Conservation (phyloP, 2,113 vertebrate species). For the Connochaetes taurinus region DNA sequence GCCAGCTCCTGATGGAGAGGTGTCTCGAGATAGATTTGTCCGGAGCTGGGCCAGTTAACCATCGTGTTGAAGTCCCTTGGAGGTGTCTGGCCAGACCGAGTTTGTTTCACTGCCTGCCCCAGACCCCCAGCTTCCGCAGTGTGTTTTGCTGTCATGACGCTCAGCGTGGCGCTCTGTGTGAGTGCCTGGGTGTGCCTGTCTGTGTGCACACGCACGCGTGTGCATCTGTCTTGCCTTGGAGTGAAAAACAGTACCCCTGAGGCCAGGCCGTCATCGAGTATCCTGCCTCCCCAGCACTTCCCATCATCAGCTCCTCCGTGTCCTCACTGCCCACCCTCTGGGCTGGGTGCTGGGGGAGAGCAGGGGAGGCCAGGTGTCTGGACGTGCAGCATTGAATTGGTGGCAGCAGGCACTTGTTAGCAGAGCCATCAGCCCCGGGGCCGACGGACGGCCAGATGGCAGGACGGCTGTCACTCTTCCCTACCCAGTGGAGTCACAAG, state of each 20-base stretch:
- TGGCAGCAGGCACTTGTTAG: background rate
- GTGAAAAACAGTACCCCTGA: background rate
- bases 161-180: background rate
- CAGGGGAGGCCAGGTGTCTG: background rate
- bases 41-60: background rate
- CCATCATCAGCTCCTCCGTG: accelerated
- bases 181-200: background rate
- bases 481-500: background rate
- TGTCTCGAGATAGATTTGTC: background rate
- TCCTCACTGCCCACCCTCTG: background rate
- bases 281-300: background rate
- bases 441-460: background rate
- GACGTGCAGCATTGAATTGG: accelerated
- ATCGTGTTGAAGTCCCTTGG: background rate
- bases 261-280: accelerated
- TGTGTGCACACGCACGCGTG: background rate
- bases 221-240: background rate
- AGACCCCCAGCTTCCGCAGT: background rate
- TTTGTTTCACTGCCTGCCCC: background rate
- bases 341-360: background rate
- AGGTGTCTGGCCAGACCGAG: background rate
- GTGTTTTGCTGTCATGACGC: background rate
- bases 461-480: background rate
- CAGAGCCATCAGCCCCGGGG: background rate
- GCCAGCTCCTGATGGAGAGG: background rate